Evolutionary conservation across 2,888 invertebrate species (phyloP).

Genomic region (Nymphalis polychloros): DNA sequence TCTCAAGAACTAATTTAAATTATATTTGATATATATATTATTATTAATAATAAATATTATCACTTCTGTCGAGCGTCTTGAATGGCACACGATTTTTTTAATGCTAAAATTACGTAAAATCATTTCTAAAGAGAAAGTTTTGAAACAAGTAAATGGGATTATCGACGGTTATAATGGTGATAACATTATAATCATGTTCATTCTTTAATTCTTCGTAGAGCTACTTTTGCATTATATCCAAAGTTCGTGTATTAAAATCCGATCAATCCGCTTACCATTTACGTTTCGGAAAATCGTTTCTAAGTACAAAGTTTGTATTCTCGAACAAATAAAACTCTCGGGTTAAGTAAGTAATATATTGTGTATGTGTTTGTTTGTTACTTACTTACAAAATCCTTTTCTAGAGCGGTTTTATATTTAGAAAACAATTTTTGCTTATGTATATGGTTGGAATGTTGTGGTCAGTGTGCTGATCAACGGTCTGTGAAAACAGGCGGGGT

Average conservation of each 20-base stretch:
- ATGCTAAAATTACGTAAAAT: no score
- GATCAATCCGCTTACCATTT: slow-evolving; percentile 24
- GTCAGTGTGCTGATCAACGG: no score
- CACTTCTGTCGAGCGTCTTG: no score
- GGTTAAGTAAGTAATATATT: slow-evolving; percentile 21
- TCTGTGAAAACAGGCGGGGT: no score
- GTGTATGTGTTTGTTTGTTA: slow-evolving; percentile 6
- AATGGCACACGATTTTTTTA: no score
- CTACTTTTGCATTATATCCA: background rate
- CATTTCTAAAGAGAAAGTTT: no score
- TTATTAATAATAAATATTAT: no score
- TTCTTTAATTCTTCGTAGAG: background rate
- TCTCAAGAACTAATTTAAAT: no score
- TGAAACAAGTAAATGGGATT: no score
- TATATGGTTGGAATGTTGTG: no score
- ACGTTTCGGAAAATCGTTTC: slow-evolving; percentile 10
- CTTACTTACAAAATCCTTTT: background rate
- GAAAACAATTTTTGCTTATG: background rate
- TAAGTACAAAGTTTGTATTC: slow-evolving; percentile 25
- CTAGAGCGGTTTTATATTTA: background rate
- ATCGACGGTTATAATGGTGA: background rate
- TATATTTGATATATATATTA: no score
- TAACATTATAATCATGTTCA: background rate
- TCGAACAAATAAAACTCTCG: slow-evolving; percentile 19
- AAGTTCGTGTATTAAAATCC: slow-evolving; percentile 23